A percentile compares a stretch with the other conserved stretches of the same genome.
These are phyloP conservation scores for Toxotes lorentzi DNA, from an alignment of 2,797 vertebrate genomes.

Conservation along the genomic window DNA sequence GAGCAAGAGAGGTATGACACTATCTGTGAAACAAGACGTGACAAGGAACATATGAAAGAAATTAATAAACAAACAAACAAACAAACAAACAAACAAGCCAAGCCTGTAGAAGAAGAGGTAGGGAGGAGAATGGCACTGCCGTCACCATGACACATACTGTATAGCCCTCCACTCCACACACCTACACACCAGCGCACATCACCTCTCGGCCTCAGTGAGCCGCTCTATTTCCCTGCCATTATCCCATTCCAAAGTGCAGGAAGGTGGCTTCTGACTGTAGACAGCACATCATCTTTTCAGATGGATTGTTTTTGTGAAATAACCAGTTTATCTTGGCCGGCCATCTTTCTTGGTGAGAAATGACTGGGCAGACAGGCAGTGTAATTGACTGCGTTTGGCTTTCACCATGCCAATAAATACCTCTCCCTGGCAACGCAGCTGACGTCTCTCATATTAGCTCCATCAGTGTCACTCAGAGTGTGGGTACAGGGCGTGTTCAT, in stretches of 20 bases:
- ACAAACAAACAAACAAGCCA: background rate
- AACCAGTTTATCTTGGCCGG: conserved; percentile 80
- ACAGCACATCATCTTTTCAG: conserved; percentile 76
- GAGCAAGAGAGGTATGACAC: background rate
- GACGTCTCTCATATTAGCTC: conserved; percentile 74
- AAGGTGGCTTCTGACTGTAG: conserved; percentile 65
- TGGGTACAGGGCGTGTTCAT: conserved; percentile 44
- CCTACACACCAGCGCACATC: conserved; percentile 29
- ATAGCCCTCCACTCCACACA: conserved; percentile 25
- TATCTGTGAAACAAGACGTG: conserved; percentile 16
- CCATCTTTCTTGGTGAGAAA: conserved; percentile 81
- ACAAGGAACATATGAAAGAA: conserved; percentile 25
- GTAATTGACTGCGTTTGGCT: conserved; percentile 86
- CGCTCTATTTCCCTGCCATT: conserved; percentile 65
- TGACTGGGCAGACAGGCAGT: conserved; percentile 80
- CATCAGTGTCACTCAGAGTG: conserved; percentile 70
- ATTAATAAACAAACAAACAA: conserved; percentile 39
- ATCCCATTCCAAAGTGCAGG: conserved; percentile 59
- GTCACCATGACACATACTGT: conserved; percentile 22
- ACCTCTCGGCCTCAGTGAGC: conserved; percentile 45
- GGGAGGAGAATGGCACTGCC: conserved; percentile 11
- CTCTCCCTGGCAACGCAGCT: conserved; percentile 70
- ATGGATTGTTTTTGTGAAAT: conserved; percentile 81
- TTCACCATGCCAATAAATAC: conserved; percentile 84
- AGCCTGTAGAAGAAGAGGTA: conserved; percentile 8